These are phyloP conservation scores for Heterodera schachtii DNA, from an alignment of 1,140 invertebrate genomes.

Conservation along the genomic window DNA sequence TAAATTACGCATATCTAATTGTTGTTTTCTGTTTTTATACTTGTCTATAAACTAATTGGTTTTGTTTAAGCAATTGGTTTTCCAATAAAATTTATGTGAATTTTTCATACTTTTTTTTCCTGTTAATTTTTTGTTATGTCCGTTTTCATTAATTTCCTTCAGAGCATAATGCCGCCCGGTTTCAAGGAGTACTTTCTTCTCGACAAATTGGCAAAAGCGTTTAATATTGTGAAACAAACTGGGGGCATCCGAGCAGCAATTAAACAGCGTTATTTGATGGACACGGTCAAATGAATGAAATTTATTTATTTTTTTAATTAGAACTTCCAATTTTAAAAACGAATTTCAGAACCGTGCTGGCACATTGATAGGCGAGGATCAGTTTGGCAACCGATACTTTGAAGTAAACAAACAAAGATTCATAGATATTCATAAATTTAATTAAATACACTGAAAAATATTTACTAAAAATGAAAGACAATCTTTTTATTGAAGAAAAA, in stretches of 20 bases:
- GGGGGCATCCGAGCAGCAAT: conserved; percentile 49
- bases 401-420: conserved; percentile 68
- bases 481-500: no score
- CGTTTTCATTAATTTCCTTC: no score
- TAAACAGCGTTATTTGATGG: conserved; percentile 55
- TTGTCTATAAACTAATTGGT: no score
- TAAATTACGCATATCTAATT: no score
- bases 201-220: conserved; percentile 46
- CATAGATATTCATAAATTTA: not conserved
- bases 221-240: conserved; percentile 38
- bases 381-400: conserved; percentile 94
- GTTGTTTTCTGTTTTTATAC: no score
- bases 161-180: conserved; percentile 23
- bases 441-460: not conserved
- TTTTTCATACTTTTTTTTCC: no score
- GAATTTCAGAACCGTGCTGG: conserved; percentile 39
- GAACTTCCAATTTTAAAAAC: conserved; percentile 20
- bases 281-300: not conserved
- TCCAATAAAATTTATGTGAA: no score
- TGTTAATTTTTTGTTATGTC: no score
- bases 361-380: conserved; percentile 80
- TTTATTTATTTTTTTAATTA: conserved; percentile 19
- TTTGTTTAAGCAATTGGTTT: no score
- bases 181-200: conserved; percentile 49
- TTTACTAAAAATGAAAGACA: no score